These are phyloP conservation scores for Cranoglanis bouderius DNA, from an alignment of 2,113 vertebrate species.

Conservation along the genomic window DNA sequence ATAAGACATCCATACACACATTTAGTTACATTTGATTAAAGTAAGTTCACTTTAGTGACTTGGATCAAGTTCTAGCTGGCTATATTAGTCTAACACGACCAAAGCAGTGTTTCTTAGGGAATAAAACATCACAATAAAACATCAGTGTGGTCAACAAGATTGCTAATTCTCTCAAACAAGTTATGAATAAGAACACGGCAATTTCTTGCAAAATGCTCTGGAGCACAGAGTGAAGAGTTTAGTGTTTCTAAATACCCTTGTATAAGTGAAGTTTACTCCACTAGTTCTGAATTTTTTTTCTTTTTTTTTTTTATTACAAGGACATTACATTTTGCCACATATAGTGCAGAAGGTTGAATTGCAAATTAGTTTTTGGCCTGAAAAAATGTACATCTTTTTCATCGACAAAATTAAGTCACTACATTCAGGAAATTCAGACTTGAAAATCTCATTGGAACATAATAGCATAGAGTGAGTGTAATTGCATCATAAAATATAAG, in stretches of 20 bases:
- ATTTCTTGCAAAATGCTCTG: neutral
- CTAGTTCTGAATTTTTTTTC: neutral
- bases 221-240: neutral
- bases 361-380: neutral
- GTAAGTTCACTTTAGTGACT: neutral
- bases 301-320: neutral
- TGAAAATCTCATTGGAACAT: neutral
- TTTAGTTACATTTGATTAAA: neutral
- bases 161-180: neutral
- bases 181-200: neutral
- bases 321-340: neutral
- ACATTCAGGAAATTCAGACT: neutral
- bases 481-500: neutral
- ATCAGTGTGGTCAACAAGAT: neutral
- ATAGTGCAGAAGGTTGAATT: neutral
- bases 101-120: neutral
- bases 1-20: neutral
- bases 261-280: neutral
- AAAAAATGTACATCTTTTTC: neutral
- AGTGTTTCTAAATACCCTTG: neutral
- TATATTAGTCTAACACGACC: neutral
- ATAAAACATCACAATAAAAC: neutral
- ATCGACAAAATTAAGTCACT: neutral
- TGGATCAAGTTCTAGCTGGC: neutral
- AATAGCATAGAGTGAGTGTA: neutral